Evolutionary conservation across 2,113 vertebrate species (phyloP), one percentile per base, ranked within the genome.

Genomic region (Elaphurus davidianus): DNA sequence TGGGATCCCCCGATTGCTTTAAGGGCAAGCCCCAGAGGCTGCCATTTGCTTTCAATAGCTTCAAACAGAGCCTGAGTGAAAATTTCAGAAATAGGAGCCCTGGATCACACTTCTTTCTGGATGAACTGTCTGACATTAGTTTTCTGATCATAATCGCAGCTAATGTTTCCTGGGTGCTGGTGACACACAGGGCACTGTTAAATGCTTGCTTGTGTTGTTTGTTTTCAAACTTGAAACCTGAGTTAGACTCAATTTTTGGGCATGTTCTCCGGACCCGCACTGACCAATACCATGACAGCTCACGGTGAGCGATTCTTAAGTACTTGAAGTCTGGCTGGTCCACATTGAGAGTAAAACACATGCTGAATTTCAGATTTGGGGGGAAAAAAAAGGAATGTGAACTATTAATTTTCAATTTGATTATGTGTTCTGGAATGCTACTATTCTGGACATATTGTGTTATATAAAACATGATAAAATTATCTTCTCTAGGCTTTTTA

Each of bases 301-400:
- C 11, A 0, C 17, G 2, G 0, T 0, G 0, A 8, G 25, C 1
- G 0, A 57, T 28, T 12, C 71, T 6, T 8, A 2, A 7, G 5
- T 4, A 5, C 33, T 10, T 25, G 16, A 25, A 7, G 11, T 9
- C 14, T 6, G 27, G 52, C 88, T 27, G 6, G 59, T 25, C 19
- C 19, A 3, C 36, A 1, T 0, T 1, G 13, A 50, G 5, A 33
- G 12, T 23, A 7, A 79, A 64, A 23, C 17, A 6, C 6, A 7
- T 17, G 14, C 3, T 4, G 9, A 50, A 52, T 45, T 83, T 57
- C 55, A 90, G 60, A 96, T 62, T 47, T 15, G 4, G 36, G n/a
- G 30, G 54, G 10, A 0, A 19, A 50, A 14, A 14, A 9, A 30
- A 21, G 19, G 17, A 59, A 5, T 30, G 40, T n/a, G 21, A 85